Evolutionary conservation across 2,888 invertebrate genomes (phyloP).

Genomic region (Cataglyphis altisquamis): DNA sequence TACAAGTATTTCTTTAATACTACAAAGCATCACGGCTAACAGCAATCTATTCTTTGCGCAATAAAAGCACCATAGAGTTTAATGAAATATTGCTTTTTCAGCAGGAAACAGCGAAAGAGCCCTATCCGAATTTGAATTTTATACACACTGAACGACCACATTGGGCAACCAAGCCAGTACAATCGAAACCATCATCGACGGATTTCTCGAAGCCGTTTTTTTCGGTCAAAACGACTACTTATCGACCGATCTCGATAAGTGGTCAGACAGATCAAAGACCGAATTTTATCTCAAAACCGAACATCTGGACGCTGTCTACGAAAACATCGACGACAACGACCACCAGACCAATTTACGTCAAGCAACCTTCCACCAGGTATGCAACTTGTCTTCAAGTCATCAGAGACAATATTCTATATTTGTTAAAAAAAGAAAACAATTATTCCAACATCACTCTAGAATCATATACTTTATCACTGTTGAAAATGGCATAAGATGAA

Average conservation of each 20-base stretch:
- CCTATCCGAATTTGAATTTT: slow-evolving; percentile 76
- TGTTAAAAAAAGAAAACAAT: neutral
- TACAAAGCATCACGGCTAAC: neutral
- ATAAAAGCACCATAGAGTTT: neutral
- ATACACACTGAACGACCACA: slow-evolving; percentile 82
- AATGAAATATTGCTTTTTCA: slow-evolving; percentile 35
- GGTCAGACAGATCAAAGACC: slow-evolving; percentile 77
- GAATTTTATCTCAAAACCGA: slow-evolving; percentile 80
- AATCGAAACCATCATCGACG: slow-evolving; percentile 76
- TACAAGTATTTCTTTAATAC: neutral
- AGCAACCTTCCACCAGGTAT: slow-evolving; percentile 82
- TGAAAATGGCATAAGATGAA: too few species aligned
- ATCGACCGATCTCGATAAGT: slow-evolving; percentile 76
- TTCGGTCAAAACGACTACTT: slow-evolving; percentile 81
- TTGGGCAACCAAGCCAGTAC: slow-evolving; percentile 81
- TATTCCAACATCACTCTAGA: neutral
- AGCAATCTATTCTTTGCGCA: neutral
- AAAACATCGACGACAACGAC: slow-evolving; percentile 77
- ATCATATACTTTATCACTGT: too few species aligned
- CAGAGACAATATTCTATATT: neutral
- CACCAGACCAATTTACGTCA: slow-evolving; percentile 77
- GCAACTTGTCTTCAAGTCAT: slow-evolving; percentile 55
- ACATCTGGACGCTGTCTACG: slow-evolving; percentile 66
- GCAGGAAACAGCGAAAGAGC: slow-evolving; percentile 77
- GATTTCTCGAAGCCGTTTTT: slow-evolving; percentile 81